A percentile compares a stretch with the other conserved stretches of the same genome.
phyloP scores from a whole-genome alignment of 2,888 invertebrate species.

The Alcis repandata region DNA sequence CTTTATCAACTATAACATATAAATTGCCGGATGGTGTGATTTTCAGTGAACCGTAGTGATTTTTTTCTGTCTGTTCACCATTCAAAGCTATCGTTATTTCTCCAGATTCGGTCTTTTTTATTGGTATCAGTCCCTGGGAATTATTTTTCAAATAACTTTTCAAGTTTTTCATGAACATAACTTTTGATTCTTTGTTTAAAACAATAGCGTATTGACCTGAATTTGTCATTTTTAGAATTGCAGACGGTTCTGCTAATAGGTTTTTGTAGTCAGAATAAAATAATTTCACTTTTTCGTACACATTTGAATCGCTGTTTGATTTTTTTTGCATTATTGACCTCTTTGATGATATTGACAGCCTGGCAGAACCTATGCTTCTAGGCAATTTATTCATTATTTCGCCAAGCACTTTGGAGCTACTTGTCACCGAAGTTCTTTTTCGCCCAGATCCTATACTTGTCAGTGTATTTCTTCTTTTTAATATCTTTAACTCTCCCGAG shows the following conservation, averaged over 20 bases:
- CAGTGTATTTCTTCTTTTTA: constrained; percentile 27
- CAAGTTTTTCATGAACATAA: constrained; percentile 60
- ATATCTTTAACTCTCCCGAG: constrained; percentile 65
- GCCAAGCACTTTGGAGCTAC: constrained; percentile 46
- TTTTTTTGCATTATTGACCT: constrained; percentile 35
- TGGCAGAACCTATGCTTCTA: constrained; percentile 23
- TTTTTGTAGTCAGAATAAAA: constrained; percentile 48
- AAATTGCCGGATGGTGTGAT: constrained; percentile 68
- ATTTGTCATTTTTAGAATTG: constrained; percentile 54
- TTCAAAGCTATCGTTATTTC: constrained; percentile 61
- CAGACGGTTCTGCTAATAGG: constrained; percentile 49
- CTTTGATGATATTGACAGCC: constrained; percentile 11
- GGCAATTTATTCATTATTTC: constrained; percentile 52
- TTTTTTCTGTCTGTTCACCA: constrained; percentile 45
- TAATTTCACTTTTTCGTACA: constrained; percentile 53
- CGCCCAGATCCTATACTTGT: background rate
- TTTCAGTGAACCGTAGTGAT: constrained; percentile 60
- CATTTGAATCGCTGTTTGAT: constrained; percentile 60
- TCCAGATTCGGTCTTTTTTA: constrained; percentile 58
- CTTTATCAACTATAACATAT: constrained; percentile 60
- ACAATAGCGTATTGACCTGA: constrained; percentile 64
- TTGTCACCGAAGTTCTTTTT: constrained; percentile 4
- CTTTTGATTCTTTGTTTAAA: constrained; percentile 65
- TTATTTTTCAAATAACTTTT: constrained; percentile 56
- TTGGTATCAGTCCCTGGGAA: constrained; percentile 55